These are phyloP conservation scores for Petrocephalus schoutedeni DNA, from an alignment of 2,797 vertebrate genomes.

Conservation along the genomic window DNA sequence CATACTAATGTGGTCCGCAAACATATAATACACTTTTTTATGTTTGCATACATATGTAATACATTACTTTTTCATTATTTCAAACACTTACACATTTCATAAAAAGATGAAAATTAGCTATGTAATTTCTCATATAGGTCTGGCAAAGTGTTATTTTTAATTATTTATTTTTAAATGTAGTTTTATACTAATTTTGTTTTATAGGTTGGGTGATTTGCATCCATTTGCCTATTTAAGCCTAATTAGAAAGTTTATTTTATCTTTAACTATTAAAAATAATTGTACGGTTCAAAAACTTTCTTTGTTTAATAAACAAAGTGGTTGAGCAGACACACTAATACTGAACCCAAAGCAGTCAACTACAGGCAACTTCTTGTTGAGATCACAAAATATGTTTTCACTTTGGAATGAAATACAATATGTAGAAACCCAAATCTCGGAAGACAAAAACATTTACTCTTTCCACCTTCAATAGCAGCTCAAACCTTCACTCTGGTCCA, in stretches of 20 bases:
- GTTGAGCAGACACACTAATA: constrained; percentile 26
- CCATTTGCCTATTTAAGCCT: background rate
- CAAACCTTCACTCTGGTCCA: constrained; percentile 28
- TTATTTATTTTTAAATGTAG: constrained; percentile 41
- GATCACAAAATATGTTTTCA: constrained; percentile 52
- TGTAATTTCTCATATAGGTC: background rate
- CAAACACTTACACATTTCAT: background rate
- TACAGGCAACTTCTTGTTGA: constrained; percentile 34
- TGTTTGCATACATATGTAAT: background rate
- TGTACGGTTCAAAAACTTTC: background rate
- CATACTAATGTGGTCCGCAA: background rate
- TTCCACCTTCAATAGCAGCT: constrained; percentile 39
- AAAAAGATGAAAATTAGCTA: background rate
- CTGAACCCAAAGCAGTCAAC: constrained; percentile 49
- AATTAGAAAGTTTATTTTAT: background rate
- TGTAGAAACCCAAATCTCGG: constrained; percentile 22
- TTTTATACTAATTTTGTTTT: constrained; percentile 43
- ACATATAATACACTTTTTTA: background rate
- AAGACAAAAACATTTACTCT: constrained; percentile 40
- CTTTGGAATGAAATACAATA: constrained; percentile 31
- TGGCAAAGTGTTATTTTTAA: constrained; percentile 42
- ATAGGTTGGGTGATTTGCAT: background rate
- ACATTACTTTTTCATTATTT: background rate
- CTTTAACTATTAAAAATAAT: background rate
- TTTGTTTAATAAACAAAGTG: background rate